Evolutionary conservation across 2,888 invertebrate species (phyloP).

Genomic region (Latheticus oryzae): DNA sequence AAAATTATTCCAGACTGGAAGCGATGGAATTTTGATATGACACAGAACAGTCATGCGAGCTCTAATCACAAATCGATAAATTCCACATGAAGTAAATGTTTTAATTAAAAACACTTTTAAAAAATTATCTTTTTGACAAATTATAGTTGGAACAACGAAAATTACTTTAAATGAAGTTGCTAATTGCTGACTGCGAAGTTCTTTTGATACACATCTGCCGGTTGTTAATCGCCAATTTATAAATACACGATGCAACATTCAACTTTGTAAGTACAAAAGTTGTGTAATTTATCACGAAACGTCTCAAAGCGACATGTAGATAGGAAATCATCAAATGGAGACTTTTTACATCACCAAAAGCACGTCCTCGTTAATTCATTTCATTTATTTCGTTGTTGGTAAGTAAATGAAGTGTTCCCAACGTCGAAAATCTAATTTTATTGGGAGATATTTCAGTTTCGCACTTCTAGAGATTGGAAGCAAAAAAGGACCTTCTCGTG

Average conservation of each 20-base stretch:
- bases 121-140: no score
- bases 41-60: no score
- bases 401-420: slow-evolving; percentile 23
- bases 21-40: slow-evolving; percentile 21
- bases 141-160: slow-evolving; percentile 10
- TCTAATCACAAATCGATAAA: no score
- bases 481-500: slow-evolving; percentile 2
- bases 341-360: slow-evolving; percentile 19
- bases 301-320: slow-evolving; percentile 13
- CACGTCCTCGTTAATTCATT: slow-evolving; percentile 26
- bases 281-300: slow-evolving; percentile 19
- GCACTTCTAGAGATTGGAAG: slow-evolving; percentile 9
- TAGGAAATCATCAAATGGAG: slow-evolving; percentile 23
- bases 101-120: no score
- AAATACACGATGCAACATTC: slow-evolving; percentile 15
- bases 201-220: slow-evolving; percentile 19
- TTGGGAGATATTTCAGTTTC: slow-evolving; percentile 20
- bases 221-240: slow-evolving; percentile 23
- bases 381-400: slow-evolving; percentile 25
- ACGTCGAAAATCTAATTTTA: slow-evolving; percentile 14
- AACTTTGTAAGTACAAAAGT: slow-evolving; percentile 3
- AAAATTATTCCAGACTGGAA: slow-evolving; percentile 20
- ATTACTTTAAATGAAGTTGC: slow-evolving; percentile 14
- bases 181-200: no score
- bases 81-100: no score